Base-by-base conservation (phyloP, 2,113 vertebrate genomes). In the Callionymus lyra region DNA sequence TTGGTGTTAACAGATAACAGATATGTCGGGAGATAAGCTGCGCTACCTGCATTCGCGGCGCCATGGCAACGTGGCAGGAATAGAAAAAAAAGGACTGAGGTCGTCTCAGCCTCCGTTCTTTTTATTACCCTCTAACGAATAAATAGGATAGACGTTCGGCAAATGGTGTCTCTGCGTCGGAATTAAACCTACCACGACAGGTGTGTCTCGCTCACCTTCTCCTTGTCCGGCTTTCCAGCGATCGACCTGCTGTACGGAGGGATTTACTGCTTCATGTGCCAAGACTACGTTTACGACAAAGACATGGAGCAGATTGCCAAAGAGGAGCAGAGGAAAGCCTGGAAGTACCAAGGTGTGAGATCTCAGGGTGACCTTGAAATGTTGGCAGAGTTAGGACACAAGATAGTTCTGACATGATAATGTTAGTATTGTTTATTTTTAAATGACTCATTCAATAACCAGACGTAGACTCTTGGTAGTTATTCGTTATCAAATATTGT, bases 271-370 rank as follows among this genome's bases (percentile, higher is more conserved):
- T 97, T 98, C 76, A 83, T 96, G 87, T 98, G 94, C 88, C 94
- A 98, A 87, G 94, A 98, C 90, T 98, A 98, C 84, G 91, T 98
- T 71, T 98, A 98, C 42, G 94, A 98, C 85, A 97, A 92, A 88
- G 94, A 98, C 82, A 94, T 98, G 86, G 94, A 98, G 71, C 91
- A 93, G 85, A 93, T 98, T 65, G 91, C 94, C 90, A 97, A 94
- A 92, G 94, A 98, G 82, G 94, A 98, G 74, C 94, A 97, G 79
- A 88, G 90, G 65, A 97, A 93, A 80, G 91, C 94, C 59, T 97
- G 93, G 92, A 98, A 97, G 77, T 74, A 97, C 81, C 94, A 97
- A 97, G 94, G 94, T 98, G 81, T 18, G 34, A 2, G 2, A 13
- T 8, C 4, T 6, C 34, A 2, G 6, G 21, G 21, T 44, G 15